Percentiles rank a stretch among this genome's conserved stretches.
These are phyloP conservation scores for Misgurnus anguillicaudatus DNA, from an alignment of 2,113 vertebrate species.

Conservation along the genomic window DNA sequence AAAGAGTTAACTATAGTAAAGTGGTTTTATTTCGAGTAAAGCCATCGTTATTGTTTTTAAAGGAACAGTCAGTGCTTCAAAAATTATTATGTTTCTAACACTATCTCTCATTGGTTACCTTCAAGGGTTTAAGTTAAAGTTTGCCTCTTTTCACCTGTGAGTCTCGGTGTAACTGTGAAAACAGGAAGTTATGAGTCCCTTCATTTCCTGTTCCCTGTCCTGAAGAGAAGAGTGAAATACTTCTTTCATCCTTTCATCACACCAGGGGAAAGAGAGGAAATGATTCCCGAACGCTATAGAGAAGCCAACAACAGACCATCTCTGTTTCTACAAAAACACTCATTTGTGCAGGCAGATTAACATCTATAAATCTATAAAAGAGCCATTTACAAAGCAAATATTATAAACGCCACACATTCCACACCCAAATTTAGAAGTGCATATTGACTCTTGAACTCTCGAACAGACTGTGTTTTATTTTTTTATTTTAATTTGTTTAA, in stretches of 20 bases:
- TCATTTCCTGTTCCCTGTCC: slow-evolving; percentile 40
- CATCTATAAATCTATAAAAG: neutral
- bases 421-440: neutral
- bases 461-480: neutral
- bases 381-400: neutral
- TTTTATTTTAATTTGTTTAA: too few species aligned
- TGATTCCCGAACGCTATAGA: slow-evolving; percentile 40
- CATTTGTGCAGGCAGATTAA: neutral
- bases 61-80: too few species aligned
- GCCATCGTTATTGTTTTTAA: too few species aligned
- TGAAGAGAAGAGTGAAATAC: slow-evolving; percentile 39
- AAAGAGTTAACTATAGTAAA: too few species aligned
- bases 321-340: slow-evolving; percentile 55
- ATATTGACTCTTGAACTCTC: neutral
- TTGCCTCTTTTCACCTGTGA: slow-evolving; percentile 22
- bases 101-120: slow-evolving; percentile 16
- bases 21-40: too few species aligned
- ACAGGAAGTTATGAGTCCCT: slow-evolving; percentile 37
- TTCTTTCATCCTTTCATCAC: slow-evolving; percentile 53
- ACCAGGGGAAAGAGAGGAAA: slow-evolving; percentile 47
- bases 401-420: neutral
- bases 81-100: neutral
- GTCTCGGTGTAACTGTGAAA: slow-evolving; percentile 4
- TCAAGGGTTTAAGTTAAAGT: too few species aligned
- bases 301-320: slow-evolving; percentile 56